Conservation (phyloP, 2,888 invertebrate genomes). For the Dicyrtoma fusca region DNA sequence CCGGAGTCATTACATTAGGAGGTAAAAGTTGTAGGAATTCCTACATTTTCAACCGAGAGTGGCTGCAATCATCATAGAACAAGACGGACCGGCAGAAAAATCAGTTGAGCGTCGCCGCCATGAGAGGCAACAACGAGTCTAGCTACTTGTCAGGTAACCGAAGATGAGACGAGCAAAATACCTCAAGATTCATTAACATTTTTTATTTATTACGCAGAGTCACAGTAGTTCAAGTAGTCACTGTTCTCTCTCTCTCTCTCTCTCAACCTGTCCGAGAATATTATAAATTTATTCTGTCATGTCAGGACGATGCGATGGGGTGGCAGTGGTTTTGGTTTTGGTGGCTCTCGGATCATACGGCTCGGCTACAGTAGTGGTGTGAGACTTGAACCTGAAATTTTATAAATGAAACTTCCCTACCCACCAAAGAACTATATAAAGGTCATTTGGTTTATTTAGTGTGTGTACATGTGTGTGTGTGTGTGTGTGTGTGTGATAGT, state of each 20-base stretch:
- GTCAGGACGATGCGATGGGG: not conserved
- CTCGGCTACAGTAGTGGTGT: not conserved
- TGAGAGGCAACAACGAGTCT: conserved; percentile 42
- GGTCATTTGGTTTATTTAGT: too few relatives aligned
- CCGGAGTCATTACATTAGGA: not conserved
- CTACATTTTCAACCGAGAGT: not conserved
- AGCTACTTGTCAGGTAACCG: conserved; percentile 43
- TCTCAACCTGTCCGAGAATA: not conserved
- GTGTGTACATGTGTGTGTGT: too few relatives aligned
- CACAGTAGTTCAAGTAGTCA: not conserved
- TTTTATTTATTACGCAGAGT: not conserved
- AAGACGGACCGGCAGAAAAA: conserved; percentile 31
- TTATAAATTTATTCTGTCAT: not conserved
- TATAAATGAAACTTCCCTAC: not conserved
- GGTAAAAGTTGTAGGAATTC: not conserved
- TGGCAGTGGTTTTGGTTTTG: too few relatives aligned
- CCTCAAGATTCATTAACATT: conserved; percentile 8
- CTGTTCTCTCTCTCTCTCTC: not conserved
- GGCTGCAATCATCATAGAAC: conserved; percentile 9
- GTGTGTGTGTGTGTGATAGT: too few relatives aligned
- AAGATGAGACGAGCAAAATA: not conserved
- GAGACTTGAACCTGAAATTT: conserved; percentile 2
- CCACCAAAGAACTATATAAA: too few relatives aligned
- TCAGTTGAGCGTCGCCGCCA: conserved; percentile 27
- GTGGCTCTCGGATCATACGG: too few relatives aligned